phyloP scores from a whole-genome alignment of 2,113 vertebrate genomes.

The Alexandromys fortis region DNA sequence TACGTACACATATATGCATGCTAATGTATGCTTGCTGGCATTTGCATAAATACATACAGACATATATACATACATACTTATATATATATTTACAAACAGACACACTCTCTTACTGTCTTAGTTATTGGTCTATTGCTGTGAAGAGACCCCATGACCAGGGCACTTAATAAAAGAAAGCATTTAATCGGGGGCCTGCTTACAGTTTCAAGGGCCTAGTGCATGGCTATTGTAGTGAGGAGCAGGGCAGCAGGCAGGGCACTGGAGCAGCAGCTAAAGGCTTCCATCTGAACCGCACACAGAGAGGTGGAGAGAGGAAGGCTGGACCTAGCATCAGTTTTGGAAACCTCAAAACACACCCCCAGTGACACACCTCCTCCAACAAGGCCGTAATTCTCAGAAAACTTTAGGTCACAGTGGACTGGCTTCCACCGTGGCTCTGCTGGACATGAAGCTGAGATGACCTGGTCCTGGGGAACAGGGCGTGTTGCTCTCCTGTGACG shows the following conservation, averaged over 20 bases:
- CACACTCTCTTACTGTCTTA: not conserved
- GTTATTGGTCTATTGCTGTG: not conserved
- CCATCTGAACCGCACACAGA: not conserved
- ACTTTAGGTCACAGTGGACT: not conserved
- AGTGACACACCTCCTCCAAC: not conserved
- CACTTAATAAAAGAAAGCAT: not conserved
- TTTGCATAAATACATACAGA: too few species aligned
- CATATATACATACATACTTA: too few species aligned
- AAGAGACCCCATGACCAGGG: not conserved
- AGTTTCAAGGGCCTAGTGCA: not conserved
- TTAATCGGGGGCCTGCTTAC: not conserved
- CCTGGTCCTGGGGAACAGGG: not conserved
- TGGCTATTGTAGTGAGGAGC: not conserved
- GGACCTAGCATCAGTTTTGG: not conserved
- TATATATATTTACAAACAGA: too few species aligned
- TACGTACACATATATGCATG: not conserved
- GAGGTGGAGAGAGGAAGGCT: not conserved
- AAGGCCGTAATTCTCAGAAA: not conserved
- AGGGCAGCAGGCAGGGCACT: not conserved
- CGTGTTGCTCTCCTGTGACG: too few species aligned
- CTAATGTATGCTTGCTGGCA: not conserved
- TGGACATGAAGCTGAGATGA: not conserved
- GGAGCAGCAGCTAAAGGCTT: not conserved
- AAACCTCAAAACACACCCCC: not conserved
- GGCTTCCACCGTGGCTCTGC: fast-evolving